Evolutionary conservation across 92 coral and sea anemone species (phyloP).

Genomic region (Parazoanthus darwini): DNA sequence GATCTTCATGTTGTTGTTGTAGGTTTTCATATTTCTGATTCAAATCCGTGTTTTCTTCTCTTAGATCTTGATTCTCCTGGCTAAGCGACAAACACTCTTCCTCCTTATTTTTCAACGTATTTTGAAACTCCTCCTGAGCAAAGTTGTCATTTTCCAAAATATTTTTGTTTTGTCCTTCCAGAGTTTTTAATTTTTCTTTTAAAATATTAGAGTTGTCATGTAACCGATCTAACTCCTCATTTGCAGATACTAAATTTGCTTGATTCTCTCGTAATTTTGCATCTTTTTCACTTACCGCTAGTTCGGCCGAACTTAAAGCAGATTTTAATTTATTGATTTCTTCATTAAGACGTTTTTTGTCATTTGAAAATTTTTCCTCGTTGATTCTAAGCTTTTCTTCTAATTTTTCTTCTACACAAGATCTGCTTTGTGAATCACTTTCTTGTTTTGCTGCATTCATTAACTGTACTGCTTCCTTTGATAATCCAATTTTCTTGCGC

Average conservation of each 20-base stretch:
- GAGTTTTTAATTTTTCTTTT: conserved; percentile 40
- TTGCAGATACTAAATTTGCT: conserved; percentile 48
- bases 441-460: conserved; percentile 76
- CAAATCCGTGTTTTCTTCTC: conserved; percentile 55
- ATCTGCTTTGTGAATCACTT: conserved; percentile 45
- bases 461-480: conserved; percentile 72
- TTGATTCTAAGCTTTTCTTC: conserved; percentile 46
- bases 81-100: conserved; percentile 44
- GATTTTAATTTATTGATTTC: conserved; percentile 54
- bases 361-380: conserved; percentile 37
- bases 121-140: conserved; percentile 37
- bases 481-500: conserved; percentile 65
- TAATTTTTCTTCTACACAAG: conserved; percentile 48
- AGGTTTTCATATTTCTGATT: conserved; percentile 61
- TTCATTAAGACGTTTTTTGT: conserved; percentile 42
- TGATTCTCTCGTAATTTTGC: conserved; percentile 51
- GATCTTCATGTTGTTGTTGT: conserved; percentile 62
- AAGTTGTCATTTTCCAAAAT: conserved; percentile 37
- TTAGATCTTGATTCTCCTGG: conserved; percentile 52
- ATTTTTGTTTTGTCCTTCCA: conserved; percentile 38
- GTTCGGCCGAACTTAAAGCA: conserved; percentile 53
- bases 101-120: conserved; percentile 47
- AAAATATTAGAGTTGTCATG: conserved; percentile 47
- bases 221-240: conserved; percentile 59
- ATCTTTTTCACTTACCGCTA: conserved; percentile 49